A percentile compares a stretch with the other conserved stretches of the same genome.
phyloP scores from a whole-genome alignment of 2,888 invertebrate species.

The Coecobrya sp. region DNA sequence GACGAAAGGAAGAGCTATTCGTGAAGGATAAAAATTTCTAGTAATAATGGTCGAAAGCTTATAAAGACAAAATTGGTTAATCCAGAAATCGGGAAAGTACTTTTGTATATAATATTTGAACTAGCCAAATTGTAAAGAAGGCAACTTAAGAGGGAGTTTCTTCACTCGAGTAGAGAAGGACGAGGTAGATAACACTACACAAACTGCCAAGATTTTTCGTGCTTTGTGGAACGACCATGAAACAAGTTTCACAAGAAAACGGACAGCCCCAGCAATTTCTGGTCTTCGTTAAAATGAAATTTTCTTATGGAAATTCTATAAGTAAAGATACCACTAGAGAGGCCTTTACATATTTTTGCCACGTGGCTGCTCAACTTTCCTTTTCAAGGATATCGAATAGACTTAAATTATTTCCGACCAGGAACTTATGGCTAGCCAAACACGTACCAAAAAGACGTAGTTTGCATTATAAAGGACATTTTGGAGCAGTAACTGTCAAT shows the following conservation, averaged over 20 bases:
- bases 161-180: conserved; percentile 19
- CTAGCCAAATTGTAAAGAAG: not conserved
- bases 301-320: not conserved
- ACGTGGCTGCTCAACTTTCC: too few relatives aligned
- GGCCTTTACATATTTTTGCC: too few relatives aligned
- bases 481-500: too few relatives aligned
- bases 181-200: conserved; percentile 59
- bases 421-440: too few relatives aligned
- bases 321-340: too few relatives aligned
- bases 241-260: conserved; percentile 22
- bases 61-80: conserved; percentile 58
- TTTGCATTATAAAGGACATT: too few relatives aligned
- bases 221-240: conserved; percentile 44
- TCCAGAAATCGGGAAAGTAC: conserved; percentile 47
- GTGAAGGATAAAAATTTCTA: conserved; percentile 19
- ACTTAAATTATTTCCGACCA: too few relatives aligned
- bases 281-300: too few relatives aligned
- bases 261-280: not conserved
- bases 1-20: conserved; percentile 9
- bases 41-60: conserved; percentile 52
- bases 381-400: too few relatives aligned
- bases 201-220: conserved; percentile 63
- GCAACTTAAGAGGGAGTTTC: conserved; percentile 18
- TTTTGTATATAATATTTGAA: not conserved
- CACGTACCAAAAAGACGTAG: too few relatives aligned